These are phyloP conservation scores for Nephrotoma flavescens DNA, from an alignment of 2,888 invertebrate genomes.

Conservation along the genomic window DNA sequence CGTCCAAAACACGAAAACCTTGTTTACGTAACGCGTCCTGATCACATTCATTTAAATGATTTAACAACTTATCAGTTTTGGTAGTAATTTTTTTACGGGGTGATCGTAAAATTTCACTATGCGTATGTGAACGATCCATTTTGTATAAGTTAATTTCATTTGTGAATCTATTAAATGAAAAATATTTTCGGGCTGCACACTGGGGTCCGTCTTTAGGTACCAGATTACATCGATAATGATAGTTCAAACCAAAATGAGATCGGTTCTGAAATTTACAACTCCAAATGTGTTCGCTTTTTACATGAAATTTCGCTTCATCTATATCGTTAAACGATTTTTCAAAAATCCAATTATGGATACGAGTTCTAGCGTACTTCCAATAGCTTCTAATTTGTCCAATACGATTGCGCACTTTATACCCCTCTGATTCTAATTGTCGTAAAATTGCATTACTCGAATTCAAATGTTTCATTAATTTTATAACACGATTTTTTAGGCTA, in stretches of 20 bases:
- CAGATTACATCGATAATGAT: neutral
- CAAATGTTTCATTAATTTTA: neutral
- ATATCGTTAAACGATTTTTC: neutral
- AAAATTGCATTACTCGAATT: neutral
- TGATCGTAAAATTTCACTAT: neutral
- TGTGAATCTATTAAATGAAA: neutral
- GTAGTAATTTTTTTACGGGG: neutral
- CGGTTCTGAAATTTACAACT: neutral
- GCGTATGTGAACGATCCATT: neutral
- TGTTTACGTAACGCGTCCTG: neutral
- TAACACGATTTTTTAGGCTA: neutral
- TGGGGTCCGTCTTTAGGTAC: neutral
- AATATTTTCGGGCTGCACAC: neutral
- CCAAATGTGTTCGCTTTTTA: neutral
- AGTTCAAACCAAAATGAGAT: neutral
- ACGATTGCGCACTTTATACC: neutral
- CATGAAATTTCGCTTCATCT: neutral
- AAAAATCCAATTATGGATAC: neutral
- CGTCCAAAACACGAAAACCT: neutral
- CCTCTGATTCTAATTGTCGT: neutral
- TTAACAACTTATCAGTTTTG: neutral
- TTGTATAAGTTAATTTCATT: neutral
- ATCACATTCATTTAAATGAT: neutral
- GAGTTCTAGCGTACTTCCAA: neutral
- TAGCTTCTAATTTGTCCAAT: neutral